These are phyloP conservation scores for Corbicula japonica DNA, from an alignment of 2,888 invertebrate genomes.

Conservation along the genomic window DNA sequence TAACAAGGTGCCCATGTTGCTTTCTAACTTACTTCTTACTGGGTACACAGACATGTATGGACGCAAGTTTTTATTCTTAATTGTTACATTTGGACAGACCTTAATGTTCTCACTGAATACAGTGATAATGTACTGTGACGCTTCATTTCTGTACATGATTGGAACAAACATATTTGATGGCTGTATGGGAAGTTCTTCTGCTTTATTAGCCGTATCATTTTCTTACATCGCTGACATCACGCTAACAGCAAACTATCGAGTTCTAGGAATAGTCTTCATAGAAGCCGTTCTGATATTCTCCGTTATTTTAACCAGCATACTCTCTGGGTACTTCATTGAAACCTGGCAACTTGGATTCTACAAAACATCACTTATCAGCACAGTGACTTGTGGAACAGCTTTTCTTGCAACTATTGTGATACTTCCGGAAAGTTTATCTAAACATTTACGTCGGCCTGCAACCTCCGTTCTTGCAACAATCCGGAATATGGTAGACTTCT, in stretches of 20 bases:
- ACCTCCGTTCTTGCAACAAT: slow-evolving; percentile 1
- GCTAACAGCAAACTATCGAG: background rate
- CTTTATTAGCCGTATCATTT: slow-evolving; percentile 19
- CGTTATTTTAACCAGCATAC: background rate
- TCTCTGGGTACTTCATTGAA: slow-evolving; percentile 32
- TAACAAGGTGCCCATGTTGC: background rate
- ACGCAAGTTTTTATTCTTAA: slow-evolving; percentile 24
- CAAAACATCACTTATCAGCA: slow-evolving; percentile 11
- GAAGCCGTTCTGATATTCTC: slow-evolving; percentile 2
- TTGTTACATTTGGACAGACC: slow-evolving; percentile 1
- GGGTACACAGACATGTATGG: slow-evolving; percentile 41
- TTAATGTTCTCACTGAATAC: background rate
- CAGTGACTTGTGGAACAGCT: background rate
- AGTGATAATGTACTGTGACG: slow-evolving; percentile 4
- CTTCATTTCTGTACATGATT: background rate
- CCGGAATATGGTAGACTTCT: slow-evolving; percentile 17
- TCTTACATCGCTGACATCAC: slow-evolving; percentile 21
- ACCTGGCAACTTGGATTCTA: slow-evolving; percentile 20
- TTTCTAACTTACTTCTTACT: slow-evolving; percentile 22
- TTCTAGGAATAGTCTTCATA: slow-evolving; percentile 9
- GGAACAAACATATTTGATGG: slow-evolving; percentile 16
- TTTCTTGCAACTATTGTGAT: background rate
- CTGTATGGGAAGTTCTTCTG: slow-evolving; percentile 2
- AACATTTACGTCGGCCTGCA: slow-evolving; percentile 10
- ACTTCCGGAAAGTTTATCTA: slow-evolving; percentile 20